These are phyloP conservation scores for Hippocampus barbouri DNA, from an alignment of 2,113 vertebrate species.

Conservation along the genomic window DNA sequence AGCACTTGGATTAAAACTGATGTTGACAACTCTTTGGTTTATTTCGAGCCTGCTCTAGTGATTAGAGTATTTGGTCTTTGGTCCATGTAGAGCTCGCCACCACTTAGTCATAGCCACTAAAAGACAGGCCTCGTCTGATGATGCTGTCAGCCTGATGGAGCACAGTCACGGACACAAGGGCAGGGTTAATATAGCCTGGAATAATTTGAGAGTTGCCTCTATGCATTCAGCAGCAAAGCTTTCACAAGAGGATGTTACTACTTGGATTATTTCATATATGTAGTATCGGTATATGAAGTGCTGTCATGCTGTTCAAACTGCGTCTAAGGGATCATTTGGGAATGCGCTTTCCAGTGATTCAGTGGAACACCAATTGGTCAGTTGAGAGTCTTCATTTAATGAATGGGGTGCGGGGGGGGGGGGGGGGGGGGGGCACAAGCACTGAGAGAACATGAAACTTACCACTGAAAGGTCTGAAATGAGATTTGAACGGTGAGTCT, in stretches of 20 bases:
- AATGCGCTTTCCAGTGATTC: not conserved
- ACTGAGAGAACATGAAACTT: no score
- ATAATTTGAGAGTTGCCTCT: not conserved
- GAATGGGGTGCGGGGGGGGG: no score
- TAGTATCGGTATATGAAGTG: no score
- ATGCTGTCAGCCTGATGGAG: constrained; percentile 25
- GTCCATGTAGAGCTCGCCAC: constrained; percentile 11
- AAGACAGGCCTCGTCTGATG: constrained; percentile 38
- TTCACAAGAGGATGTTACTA: not conserved
- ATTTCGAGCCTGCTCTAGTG: not conserved
- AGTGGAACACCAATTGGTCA: not conserved
- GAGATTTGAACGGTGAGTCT: no score
- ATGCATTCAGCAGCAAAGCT: not conserved
- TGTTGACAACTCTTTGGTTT: constrained; percentile 5
- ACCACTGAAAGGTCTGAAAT: no score
- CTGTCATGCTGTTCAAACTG: no score
- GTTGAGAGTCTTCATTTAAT: not conserved
- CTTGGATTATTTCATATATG: not conserved
- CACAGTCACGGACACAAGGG: constrained; percentile 40
- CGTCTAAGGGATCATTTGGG: not conserved
- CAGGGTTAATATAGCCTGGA: constrained; percentile 39
- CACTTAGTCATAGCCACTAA: constrained; percentile 57
- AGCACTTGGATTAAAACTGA: not conserved
- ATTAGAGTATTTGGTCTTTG: not conserved
- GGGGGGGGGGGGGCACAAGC: no score